Conservation (phyloP, 2,888 invertebrate genomes). For the Erebia palarica region DNA sequence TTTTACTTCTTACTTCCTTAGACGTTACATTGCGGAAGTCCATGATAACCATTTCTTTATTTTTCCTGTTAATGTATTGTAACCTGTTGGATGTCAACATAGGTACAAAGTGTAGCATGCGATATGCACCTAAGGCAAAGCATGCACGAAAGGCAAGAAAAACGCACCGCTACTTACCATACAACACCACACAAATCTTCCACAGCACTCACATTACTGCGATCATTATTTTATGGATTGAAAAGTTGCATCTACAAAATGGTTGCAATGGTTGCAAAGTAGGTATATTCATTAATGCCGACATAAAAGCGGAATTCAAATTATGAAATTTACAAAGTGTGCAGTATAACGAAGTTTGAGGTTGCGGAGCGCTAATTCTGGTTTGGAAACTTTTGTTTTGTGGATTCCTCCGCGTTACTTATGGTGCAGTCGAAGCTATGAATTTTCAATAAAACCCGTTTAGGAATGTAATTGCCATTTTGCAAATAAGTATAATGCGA, state of each 20-base stretch:
- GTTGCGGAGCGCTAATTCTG: constrained; percentile 41
- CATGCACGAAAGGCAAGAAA: no score
- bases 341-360: constrained; percentile 35
- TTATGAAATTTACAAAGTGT: constrained; percentile 34
- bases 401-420: constrained; percentile 10
- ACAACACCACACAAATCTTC: no score
- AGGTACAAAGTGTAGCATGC: no score
- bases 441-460: not conserved
- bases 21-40: no score
- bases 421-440: not conserved
- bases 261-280: not conserved
- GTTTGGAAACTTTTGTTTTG: constrained; percentile 40
- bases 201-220: no score
- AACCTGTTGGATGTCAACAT: no score
- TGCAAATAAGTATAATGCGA: not conserved
- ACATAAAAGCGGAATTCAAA: constrained; percentile 39
- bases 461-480: not conserved
- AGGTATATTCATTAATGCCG: constrained; percentile 14
- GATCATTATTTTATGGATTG: not conserved
- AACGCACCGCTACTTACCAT: no score
- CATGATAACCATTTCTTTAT: no score
- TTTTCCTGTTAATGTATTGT: no score
- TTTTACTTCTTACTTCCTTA: no score
- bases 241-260: not conserved
- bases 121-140: no score